Evolutionary conservation across 2,888 invertebrate genomes (phyloP).

Genomic region (Pyrrhosoma nymphula): DNA sequence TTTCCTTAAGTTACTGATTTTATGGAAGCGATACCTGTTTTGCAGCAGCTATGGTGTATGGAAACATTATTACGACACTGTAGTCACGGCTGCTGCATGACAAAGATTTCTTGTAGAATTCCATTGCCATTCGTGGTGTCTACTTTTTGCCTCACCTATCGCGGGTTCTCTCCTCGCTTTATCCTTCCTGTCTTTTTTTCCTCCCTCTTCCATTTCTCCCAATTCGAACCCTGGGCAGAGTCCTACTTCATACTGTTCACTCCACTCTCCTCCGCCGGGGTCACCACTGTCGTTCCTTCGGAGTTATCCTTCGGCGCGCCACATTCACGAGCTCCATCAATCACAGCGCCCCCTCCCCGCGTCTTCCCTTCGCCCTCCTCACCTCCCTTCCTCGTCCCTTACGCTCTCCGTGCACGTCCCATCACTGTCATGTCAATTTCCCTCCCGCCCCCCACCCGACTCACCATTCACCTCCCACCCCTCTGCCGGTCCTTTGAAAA

Average conservation of each 20-base stretch:
- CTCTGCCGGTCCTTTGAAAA: neutral
- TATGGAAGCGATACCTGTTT: too few relatives aligned
- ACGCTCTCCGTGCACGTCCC: slow-evolving; percentile 2
- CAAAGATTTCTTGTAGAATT: too few relatives aligned
- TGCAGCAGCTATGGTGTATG: too few relatives aligned
- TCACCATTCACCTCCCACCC: neutral
- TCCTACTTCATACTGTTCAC: slow-evolving; percentile 45
- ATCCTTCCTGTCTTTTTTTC: neutral
- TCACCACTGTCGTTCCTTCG: slow-evolving; percentile 46
- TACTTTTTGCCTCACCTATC: neutral
- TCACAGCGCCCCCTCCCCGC: neutral
- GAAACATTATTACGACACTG: too few relatives aligned
- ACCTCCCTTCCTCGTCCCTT: neutral
- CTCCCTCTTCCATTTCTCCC: neutral
- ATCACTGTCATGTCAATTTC: slow-evolving; percentile 30
- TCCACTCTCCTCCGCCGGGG: slow-evolving; percentile 44
- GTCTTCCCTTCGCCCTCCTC: neutral
- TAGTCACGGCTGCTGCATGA: too few relatives aligned
- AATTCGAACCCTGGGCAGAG: neutral
- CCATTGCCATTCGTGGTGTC: neutral
- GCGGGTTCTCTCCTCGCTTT: neutral
- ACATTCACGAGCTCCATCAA: slow-evolving; percentile 29
- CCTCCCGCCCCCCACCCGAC: neutral
- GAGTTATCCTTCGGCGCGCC: slow-evolving; percentile 54
- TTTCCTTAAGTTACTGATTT: too few relatives aligned